Percentiles rank a stretch among this genome's conserved stretches.
Conservation (phyloP, 2,797 vertebrate genomes). For the Natrix natrix region DNA sequence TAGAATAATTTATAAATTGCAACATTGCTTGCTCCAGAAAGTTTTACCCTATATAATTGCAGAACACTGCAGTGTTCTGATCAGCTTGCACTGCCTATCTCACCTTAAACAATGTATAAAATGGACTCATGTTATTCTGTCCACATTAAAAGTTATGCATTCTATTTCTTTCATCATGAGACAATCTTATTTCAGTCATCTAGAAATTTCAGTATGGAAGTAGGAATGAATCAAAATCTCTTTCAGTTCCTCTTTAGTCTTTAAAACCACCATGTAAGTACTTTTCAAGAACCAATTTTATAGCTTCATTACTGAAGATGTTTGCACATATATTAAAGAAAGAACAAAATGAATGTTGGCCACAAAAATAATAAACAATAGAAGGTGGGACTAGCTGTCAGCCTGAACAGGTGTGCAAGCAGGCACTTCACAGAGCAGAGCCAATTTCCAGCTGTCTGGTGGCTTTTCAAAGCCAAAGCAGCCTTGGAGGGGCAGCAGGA, state of each 20-base stretch:
- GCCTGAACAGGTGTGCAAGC: too few species aligned
- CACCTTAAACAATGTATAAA: slow-evolving; percentile 10
- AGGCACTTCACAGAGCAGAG: fast-evolving
- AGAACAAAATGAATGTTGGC: background rate
- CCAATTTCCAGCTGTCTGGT: too few species aligned
- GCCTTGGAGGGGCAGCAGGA: too few species aligned
- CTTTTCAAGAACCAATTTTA: background rate
- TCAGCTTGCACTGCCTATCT: background rate
- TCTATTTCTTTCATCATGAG: background rate
- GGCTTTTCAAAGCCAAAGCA: too few species aligned
- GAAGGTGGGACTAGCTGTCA: background rate
- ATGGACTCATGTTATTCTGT: background rate
- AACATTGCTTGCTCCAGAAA: background rate
- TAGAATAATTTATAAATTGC: background rate
- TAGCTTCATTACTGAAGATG: background rate
- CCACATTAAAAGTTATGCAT: background rate
- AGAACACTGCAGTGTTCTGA: background rate
- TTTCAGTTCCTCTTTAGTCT: too few species aligned
- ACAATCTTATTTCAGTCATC: background rate
- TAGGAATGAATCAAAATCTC: background rate
- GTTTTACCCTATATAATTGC: background rate
- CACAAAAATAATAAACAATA: background rate
- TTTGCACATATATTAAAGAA: background rate
- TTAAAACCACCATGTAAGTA: background rate
- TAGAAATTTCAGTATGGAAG: background rate